phyloP scores from a whole-genome alignment of 2,888 invertebrate species.

The Tryphoninae sp. region DNA sequence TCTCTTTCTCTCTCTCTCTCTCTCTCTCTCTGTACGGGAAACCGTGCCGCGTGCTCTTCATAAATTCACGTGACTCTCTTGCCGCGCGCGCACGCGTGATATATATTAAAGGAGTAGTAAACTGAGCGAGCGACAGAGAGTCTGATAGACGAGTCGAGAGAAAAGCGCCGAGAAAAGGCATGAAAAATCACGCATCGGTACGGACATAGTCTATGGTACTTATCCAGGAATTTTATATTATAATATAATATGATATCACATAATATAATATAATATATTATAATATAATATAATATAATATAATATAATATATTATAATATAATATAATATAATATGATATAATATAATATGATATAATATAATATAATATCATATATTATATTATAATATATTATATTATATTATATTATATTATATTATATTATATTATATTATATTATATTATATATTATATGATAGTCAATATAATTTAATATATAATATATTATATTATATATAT shows the following conservation, averaged over 20 bases:
- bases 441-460: no score
- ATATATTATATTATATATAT: no score
- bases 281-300: no score
- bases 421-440: no score
- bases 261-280: no score
- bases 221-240: slow-evolving; percentile 24
- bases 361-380: no score
- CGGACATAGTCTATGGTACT: slow-evolving; percentile 42
- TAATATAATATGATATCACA: background rate
- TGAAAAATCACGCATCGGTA: slow-evolving; percentile 45
- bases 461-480: no score
- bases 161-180: slow-evolving; percentile 17
- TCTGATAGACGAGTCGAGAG: background rate
- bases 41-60: slow-evolving; percentile 64
- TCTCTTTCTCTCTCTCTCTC: slow-evolving; percentile 57
- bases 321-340: no score
- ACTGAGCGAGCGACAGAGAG: background rate
- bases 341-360: no score
- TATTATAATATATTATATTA: no score
- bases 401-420: no score
- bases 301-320: no score
- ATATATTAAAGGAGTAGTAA: slow-evolving; percentile 62
- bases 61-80: slow-evolving; percentile 67
- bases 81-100: slow-evolving; percentile 15
- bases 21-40: slow-evolving; percentile 43